A percentile compares a stretch with the other conserved stretches of the same genome.
Evolutionary conservation across 1,140 invertebrate genomes (phyloP).

Genomic region (Brachionus plicatilis): DNA sequence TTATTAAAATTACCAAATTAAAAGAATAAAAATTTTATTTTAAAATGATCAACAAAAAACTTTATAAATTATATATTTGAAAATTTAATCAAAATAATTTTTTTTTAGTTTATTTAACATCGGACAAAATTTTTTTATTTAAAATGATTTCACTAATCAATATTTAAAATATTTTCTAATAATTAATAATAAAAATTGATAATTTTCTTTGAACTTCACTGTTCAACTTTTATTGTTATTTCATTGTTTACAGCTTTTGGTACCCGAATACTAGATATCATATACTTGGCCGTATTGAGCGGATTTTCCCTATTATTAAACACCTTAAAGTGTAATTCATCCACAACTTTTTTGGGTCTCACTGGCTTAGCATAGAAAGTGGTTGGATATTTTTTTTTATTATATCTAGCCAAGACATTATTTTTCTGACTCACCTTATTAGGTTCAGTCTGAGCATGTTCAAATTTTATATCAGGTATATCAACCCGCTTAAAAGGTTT

Average conservation of each 20-base stretch:
- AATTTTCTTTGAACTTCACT: neutral
- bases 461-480: neutral
- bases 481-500: neutral
- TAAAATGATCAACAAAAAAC: too few species aligned
- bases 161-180: too few species aligned
- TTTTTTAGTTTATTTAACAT: too few species aligned
- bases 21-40: too few species aligned
- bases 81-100: too few species aligned
- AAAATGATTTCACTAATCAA: too few species aligned
- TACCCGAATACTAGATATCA: neutral
- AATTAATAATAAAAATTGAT: too few species aligned
- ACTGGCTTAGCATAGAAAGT: slow-evolving; percentile 19
- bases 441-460: neutral
- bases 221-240: neutral
- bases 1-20: too few species aligned
- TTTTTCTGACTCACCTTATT: neutral
- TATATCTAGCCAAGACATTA: neutral
- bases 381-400: slow-evolving; percentile 2
- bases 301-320: neutral
- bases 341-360: neutral
- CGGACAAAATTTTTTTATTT: too few species aligned
- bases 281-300: neutral
- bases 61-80: too few species aligned
- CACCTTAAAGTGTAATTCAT: neutral
- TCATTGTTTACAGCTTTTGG: neutral